Evolutionary conservation across 2,797 vertebrate species (phyloP).

Genomic region (Acanthurus leucopareius): DNA sequence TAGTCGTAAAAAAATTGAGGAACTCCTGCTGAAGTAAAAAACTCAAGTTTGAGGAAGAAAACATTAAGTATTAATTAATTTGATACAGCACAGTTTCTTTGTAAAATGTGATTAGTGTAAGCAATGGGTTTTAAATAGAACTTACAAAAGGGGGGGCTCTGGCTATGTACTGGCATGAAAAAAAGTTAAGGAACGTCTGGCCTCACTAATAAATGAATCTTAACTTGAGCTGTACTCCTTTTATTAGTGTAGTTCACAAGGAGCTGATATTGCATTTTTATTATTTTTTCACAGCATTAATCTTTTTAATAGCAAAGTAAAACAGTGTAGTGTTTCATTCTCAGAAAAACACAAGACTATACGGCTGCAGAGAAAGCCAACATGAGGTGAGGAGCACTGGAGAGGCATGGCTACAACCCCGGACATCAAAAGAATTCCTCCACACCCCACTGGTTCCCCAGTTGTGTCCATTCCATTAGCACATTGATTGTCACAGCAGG

Average conservation of each 20-base stretch:
- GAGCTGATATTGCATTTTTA: background rate
- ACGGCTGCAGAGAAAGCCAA: background rate
- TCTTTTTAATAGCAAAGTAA: background rate
- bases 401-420: background rate
- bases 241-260: background rate
- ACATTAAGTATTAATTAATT: too few species aligned
- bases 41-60: too few species aligned
- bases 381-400: background rate
- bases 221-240: too few species aligned
- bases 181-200: too few species aligned
- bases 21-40: too few species aligned
- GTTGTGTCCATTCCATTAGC: slow-evolving; percentile 49
- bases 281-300: background rate
- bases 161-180: too few species aligned
- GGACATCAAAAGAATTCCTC: slow-evolving; percentile 27
- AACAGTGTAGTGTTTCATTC: background rate
- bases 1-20: too few species aligned
- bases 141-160: too few species aligned
- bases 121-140: too few species aligned
- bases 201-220: too few species aligned
- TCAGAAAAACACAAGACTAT: background rate
- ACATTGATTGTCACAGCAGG: slow-evolving; percentile 52
- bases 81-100: too few species aligned
- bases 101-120: too few species aligned
- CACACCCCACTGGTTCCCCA: slow-evolving; percentile 7